Percentiles rank a stretch among this genome's conserved stretches.
These are phyloP conservation scores for Lepisosteus oculatus DNA, from an alignment of 2,113 vertebrate species.

Conservation along the genomic window DNA sequence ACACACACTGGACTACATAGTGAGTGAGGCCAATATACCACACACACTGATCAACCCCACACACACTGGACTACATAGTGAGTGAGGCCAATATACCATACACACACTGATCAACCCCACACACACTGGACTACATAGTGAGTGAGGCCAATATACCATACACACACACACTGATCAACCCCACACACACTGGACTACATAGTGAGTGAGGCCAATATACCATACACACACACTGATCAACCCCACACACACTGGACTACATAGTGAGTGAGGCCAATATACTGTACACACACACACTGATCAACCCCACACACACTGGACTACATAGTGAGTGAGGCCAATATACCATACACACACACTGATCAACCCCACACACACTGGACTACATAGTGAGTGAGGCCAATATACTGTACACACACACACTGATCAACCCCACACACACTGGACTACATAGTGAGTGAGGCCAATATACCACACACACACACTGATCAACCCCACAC, in stretches of 20 bases:
- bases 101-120: too few relatives aligned
- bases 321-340: constrained; percentile 54
- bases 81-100: constrained; percentile 13
- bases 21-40: constrained; percentile 29
- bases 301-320: constrained; percentile 35
- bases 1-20: constrained; percentile 69
- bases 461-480: too few relatives aligned
- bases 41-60: not conserved
- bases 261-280: constrained; percentile 42
- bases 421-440: not conserved
- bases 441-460: constrained; percentile 64
- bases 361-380: constrained; percentile 55
- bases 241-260: constrained; percentile 61
- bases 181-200: constrained; percentile 53
- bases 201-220: constrained; percentile 38
- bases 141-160: constrained; percentile 14
- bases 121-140: constrained; percentile 66
- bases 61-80: constrained; percentile 61
- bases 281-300: not conserved
- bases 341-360: not conserved
- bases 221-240: not conserved
- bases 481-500: too few relatives aligned
- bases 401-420: not conserved
- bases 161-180: not conserved
- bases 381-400: constrained; percentile 58